Base-by-base conservation (phyloP, 2,888 invertebrate species). In the Polydrusus cervinus region DNA sequence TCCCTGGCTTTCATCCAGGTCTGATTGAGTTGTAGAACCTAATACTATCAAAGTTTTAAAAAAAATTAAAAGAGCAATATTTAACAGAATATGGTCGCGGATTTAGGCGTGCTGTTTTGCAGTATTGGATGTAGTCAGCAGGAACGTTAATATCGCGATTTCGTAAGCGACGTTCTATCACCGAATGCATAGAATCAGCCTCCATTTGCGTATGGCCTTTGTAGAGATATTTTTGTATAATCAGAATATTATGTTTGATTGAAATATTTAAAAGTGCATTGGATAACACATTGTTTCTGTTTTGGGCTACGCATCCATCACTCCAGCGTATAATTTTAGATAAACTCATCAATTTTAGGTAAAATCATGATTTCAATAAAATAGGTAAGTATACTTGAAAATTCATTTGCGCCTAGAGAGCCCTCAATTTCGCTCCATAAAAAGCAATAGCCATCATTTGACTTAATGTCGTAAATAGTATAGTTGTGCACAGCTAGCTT, bases 361-460 rank as follows among this genome's bases (percentile, higher is more conserved):
- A 25, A 25, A 25, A 25, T 25, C 25, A 25, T 25, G 25, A 3
- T 25, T 25, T 25, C 25, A 25, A 25, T 25, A 25, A 55, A 57
- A 55, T 14, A n/a, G n/a, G 14, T n/a, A 47, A 14, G 10, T n/a
- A 47, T 47, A 47, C 47, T 14, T 6, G 47, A n/a, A n/a, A 47
- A 47, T 40, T 69, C 68, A 49, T 69, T 72, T 9, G 45, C 76
- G 74, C 13, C 53, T n/a, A 72, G 8, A 1, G 11, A 43, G 7
- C 79, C 80, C 60, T 80, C 78, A 25, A 71, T 57, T 61, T 83
- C 82, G 64, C 79, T 69, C 81, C 81, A 83, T 30, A 80, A 51
- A 71, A 78, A 83, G 57, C 82, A 82, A 45, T 40, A 67, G n/a
- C 62, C 79, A 45, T 80, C 73, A 7, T 80, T 57, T 13, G 76